Conservation (phyloP, 1,140 invertebrate genomes). For the Plodia interpunctella region DNA sequence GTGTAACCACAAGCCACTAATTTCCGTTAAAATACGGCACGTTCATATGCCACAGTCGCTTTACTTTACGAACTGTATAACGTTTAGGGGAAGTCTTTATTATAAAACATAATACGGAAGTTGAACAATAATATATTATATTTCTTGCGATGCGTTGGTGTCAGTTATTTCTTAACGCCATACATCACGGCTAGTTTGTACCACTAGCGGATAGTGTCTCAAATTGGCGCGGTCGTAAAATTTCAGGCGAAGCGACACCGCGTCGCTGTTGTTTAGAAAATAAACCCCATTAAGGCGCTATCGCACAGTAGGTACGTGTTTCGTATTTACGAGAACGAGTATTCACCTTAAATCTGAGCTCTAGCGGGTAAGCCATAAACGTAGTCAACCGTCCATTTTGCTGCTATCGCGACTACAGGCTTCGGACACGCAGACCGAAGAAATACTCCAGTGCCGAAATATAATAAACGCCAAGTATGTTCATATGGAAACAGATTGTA, state of each 20-base stretch:
- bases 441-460: conserved; percentile 21
- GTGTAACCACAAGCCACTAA: conserved; percentile 16
- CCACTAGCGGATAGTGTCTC: conserved; percentile 8
- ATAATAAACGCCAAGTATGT: conserved; percentile 8
- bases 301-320: conserved; percentile 39
- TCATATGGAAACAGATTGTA: conserved; percentile 17
- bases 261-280: conserved; percentile 38
- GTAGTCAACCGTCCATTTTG: conserved; percentile 74
- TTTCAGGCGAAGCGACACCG: conserved; percentile 23
- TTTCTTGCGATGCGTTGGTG: not conserved
- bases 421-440: conserved; percentile 57
- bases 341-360: conserved; percentile 52
- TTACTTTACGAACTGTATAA: not conserved
- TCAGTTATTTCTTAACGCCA: not conserved
- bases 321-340: conserved; percentile 49
- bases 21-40: not conserved
- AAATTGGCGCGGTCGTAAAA: conserved; percentile 25
- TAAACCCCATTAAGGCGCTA: conserved; percentile 53
- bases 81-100: not conserved
- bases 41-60: not conserved
- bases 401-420: conserved; percentile 62
- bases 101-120: not conserved
- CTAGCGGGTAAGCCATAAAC: conserved; percentile 64
- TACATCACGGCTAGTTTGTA: not conserved
- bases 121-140: conserved; percentile 3